phyloP scores from a whole-genome alignment of 2,797 vertebrate species.

The Buceros bicornis region DNA sequence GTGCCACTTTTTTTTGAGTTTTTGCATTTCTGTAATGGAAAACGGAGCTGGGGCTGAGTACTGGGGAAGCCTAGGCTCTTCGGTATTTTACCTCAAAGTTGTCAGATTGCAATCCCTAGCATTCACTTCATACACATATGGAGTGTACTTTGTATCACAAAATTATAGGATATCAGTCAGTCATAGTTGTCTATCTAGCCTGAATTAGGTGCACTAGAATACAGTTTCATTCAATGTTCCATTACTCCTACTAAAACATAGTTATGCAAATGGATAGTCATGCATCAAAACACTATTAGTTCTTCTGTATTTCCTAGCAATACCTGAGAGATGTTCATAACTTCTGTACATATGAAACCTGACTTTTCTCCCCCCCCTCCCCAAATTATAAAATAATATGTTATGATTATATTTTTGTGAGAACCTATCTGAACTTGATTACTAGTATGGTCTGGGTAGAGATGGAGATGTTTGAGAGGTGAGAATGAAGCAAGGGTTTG shows the following conservation, averaged over 20 bases:
- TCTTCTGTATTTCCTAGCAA: not conserved
- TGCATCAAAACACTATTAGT: not conserved
- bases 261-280: not conserved
- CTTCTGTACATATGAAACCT: not conserved
- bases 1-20: not conserved
- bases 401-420: not conserved
- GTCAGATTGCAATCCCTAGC: not conserved
- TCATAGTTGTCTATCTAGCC: not conserved
- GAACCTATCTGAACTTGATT: not conserved
- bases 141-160: not conserved
- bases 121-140: not conserved
- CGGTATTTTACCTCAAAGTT: not conserved
- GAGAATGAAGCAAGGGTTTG: not conserved
- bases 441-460: not conserved
- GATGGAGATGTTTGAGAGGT: not conserved
- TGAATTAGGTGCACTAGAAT: not conserved
- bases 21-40: not conserved
- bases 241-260: not conserved
- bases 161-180: not conserved
- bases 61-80: not conserved
- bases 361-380: not conserved
- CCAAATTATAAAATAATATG: not conserved
- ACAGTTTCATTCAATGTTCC: not conserved
- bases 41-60: not conserved
- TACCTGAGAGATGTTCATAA: not conserved